Evolutionary conservation across 2,888 invertebrate species (phyloP), one percentile per base, ranked within the genome.

Genomic region (Lamproptera curius): DNA sequence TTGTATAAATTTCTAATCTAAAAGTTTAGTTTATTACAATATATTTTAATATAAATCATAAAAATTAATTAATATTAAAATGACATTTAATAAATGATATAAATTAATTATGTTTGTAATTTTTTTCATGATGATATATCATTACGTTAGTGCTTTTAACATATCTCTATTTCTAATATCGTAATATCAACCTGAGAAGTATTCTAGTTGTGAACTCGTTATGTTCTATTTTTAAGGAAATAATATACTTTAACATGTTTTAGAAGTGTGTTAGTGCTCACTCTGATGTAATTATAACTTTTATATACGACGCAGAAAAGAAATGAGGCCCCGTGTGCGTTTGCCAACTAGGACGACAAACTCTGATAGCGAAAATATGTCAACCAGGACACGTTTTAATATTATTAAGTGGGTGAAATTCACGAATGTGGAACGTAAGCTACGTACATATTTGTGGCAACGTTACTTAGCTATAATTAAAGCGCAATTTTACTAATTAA

Each of bases 271-370:
- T 37, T 37, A 37, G 37, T 16, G 33, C 35, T 16, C 33, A 20
- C 8, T 13, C 4, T 34, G 14, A 20, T 34, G 16, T 40, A 40
- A 41, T 46, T 41, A 41, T 20, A 47, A 16, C 39, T 34, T 31
- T 37, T 13, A 42, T 41, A 37, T 42, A 40, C 15, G 17, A 26
- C 36, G 42, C 31, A 37, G 28, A 42, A 42, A 47, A 42, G 36
- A 42, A 47, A 47, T 14, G 11, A 20, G 13, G 20, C 20, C 17
- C 28, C 14, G 20, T 42, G 8, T 17, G 10, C 20, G 41, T 42
- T n/a, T 47, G 46, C 46, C 46, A 47, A 47, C 36, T 42, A 10
- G 46, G 20, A 37, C 46, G 37, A 23, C 20, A 11, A 23, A 37
- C 34, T 39, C 34, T 46, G 39, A 16, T 20, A 42, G 37, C 20